Evolutionary conservation across 2,113 vertebrate genomes (phyloP).

Genomic region (Misgurnus anguillicaudatus): DNA sequence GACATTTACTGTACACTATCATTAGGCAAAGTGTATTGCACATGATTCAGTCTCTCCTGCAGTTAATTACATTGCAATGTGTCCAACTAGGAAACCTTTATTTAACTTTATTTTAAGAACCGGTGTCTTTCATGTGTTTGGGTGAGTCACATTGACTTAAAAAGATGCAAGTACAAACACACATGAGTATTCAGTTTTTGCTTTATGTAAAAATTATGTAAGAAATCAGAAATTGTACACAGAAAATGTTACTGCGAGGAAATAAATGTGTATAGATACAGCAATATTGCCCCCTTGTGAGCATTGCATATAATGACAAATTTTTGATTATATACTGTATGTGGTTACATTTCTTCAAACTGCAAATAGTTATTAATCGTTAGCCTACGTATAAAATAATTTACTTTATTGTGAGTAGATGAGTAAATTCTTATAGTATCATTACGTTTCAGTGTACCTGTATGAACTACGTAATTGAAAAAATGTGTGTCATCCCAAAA

Average conservation of each 20-base stretch:
- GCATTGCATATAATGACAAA: neutral
- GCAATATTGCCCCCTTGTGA: neutral
- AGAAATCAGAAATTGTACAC: too few species aligned
- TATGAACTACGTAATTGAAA: too few species aligned
- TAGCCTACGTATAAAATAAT: too few species aligned
- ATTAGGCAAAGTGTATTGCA: neutral
- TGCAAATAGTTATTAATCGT: too few species aligned
- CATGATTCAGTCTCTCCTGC: constrained; percentile 4
- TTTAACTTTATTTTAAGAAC: constrained; percentile 2
- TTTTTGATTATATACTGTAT: too few species aligned
- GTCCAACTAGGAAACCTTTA: constrained; percentile 1
- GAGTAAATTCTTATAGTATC: too few species aligned
- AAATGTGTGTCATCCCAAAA: too few species aligned
- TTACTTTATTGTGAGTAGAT: too few species aligned
- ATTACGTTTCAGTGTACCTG: too few species aligned
- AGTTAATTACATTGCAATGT: neutral
- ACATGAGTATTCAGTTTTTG: too few species aligned
- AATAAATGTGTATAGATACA: neutral
- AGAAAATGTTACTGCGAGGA: too few species aligned
- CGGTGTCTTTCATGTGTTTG: neutral
- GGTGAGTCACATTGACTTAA: neutral
- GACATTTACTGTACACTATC: neutral
- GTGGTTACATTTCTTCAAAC: too few species aligned
- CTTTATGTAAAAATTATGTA: neutral
- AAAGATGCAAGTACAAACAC: neutral